These are phyloP conservation scores for Elanus axillaris DNA, from an alignment of 2,113 vertebrate species.

Conservation along the genomic window DNA sequence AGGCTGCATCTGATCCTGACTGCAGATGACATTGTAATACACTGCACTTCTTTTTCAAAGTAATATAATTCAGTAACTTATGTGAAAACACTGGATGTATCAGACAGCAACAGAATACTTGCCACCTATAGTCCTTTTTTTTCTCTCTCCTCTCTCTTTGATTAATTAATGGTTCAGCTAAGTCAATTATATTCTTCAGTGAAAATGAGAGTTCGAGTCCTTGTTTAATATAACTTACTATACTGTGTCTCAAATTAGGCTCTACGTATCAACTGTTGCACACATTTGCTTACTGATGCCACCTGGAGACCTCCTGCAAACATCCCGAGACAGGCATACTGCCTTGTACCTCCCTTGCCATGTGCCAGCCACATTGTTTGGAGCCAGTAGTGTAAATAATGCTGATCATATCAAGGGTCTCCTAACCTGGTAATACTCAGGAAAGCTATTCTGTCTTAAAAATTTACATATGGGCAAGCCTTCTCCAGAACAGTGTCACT, in stretches of 20 bases:
- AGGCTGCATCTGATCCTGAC: background rate
- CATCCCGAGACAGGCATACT: background rate
- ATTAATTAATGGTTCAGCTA: background rate
- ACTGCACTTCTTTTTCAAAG: background rate
- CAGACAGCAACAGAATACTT: background rate
- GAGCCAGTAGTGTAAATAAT: background rate
- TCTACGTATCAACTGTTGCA: background rate
- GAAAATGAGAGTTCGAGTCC: background rate
- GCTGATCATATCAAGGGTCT: background rate
- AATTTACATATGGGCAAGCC: background rate
- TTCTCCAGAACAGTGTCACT: background rate
- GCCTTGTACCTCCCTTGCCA: background rate
- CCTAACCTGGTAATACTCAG: background rate
- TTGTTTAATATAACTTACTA: background rate
- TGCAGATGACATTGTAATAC: background rate
- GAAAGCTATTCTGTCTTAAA: background rate
- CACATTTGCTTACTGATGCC: background rate
- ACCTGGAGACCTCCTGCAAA: background rate
- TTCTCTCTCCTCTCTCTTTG: background rate
- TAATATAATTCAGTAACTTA: background rate
- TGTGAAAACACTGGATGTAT: background rate
- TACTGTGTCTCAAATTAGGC: background rate
- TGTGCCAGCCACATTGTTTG: background rate
- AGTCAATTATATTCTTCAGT: background rate
- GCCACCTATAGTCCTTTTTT: background rate